Evolutionary conservation across 2,888 invertebrate species (phyloP), one percentile per base, ranked within the genome.

Genomic region (Parascotia fuliginaria): DNA sequence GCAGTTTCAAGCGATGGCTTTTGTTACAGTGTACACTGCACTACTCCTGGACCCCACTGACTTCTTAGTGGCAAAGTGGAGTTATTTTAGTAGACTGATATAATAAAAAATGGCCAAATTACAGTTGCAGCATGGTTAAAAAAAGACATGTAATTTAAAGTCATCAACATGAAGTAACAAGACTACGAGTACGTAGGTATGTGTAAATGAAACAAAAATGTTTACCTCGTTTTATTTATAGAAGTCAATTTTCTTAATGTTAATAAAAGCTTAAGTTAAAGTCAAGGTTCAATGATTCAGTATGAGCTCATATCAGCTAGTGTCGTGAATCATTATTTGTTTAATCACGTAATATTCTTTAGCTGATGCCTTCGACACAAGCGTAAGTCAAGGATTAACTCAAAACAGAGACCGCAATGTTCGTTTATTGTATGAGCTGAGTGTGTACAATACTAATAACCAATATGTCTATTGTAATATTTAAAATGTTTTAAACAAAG

Each of bases 271-370:
- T 47, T 47, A 60, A 49, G 49, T 63, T 60, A 58, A 60, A 62
- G 64, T 65, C 60, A 62, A 71, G 65, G 65, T 46, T 55, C 41
- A 60, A 54, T 70, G 68, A 69, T 69, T 70, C 71, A 65, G 50
- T 45, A 62, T 70, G 67, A 72, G 51, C 56, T 73, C 72, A 77
- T 62, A 60, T 55, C 55, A 62, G 55, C 67, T 54, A 51, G 46
- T 57, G 34, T 29, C 41, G 60, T 65, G 70, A 72, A 53, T 65
- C 60, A 69, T 58, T 69, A 53, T 69, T 69, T 61, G 62, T 60
- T 40, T 45, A 59, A 58, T 39, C 53, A 62, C 55, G 49, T 46
- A 51, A 56, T 34, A 55, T 45, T 38, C 38, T 50, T 39, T 44
- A 47, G 31, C 36, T 32, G 24, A 43, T 37, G 31, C 34, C 54